A percentile compares a stretch with the other conserved stretches of the same genome.
These are phyloP conservation scores for Hypocryptadius cinnamomeus DNA, from an alignment of 2,113 vertebrate genomes.

Conservation along the genomic window DNA sequence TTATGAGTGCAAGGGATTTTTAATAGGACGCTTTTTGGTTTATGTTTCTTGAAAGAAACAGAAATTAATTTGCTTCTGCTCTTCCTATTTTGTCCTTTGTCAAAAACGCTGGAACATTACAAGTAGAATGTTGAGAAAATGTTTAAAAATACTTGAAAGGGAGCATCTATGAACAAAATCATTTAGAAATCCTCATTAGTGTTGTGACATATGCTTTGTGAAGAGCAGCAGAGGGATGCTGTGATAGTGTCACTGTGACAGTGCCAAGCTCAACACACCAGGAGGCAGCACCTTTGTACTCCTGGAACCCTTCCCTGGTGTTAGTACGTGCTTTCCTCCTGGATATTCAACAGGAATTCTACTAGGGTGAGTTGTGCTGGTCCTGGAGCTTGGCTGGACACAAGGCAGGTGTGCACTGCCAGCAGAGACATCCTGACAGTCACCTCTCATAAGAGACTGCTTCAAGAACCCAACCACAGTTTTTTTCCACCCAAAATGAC, in stretches of 20 bases:
- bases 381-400: background rate
- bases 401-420: fast-evolving
- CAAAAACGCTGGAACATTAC: background rate
- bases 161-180: background rate
- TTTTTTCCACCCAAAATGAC: background rate
- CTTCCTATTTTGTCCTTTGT: background rate
- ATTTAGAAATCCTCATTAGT: background rate
- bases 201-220: background rate
- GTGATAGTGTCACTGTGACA: background rate
- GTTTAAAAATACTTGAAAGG: background rate
- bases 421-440: background rate
- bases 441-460: background rate
- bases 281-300: background rate
- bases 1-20: background rate
- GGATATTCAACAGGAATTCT: background rate
- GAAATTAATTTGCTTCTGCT: background rate
- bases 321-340: background rate
- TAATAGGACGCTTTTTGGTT: background rate
- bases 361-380: background rate
- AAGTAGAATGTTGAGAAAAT: background rate
- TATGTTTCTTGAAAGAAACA: background rate
- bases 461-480: background rate
- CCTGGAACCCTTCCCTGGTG: background rate
- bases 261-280: background rate
- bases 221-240: background rate